Conservation (phyloP, 2,888 invertebrate species). For the Eupithecia subfuscata region DNA sequence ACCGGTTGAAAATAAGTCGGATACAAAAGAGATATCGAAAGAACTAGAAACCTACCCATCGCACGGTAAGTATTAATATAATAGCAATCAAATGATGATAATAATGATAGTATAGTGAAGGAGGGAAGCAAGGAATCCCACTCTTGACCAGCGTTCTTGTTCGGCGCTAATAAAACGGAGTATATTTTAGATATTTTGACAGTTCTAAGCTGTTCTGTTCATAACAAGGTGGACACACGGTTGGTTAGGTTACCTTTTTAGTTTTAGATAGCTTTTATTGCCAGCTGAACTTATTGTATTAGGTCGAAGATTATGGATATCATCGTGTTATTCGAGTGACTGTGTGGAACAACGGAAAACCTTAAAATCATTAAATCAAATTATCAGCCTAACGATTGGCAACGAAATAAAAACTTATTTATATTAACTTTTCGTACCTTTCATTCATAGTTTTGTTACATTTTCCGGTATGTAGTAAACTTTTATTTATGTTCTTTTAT, state of each 20-base stretch:
- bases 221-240: slow-evolving; percentile 66
- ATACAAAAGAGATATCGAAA: background rate
- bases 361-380: background rate
- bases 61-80: background rate
- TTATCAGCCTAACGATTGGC: background rate
- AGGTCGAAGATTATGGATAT: background rate
- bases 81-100: background rate
- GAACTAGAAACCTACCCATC: background rate
- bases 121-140: slow-evolving; percentile 77
- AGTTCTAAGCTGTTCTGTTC: slow-evolving; percentile 79
- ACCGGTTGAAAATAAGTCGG: background rate
- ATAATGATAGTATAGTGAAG: background rate
- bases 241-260: background rate
- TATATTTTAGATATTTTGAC: slow-evolving; percentile 83
- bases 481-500: no score
- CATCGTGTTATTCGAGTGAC: background rate
- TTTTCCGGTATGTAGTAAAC: no score
- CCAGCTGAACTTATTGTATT: background rate
- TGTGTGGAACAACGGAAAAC: background rate
- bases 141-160: slow-evolving; percentile 78
- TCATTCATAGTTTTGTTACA: no score
- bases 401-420: background rate
- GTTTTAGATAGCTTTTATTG: background rate
- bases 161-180: slow-evolving; percentile 80
- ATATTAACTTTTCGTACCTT: no score